Conservation (phyloP, 2,797 vertebrate genomes). For the Strix occidentalis region DNA sequence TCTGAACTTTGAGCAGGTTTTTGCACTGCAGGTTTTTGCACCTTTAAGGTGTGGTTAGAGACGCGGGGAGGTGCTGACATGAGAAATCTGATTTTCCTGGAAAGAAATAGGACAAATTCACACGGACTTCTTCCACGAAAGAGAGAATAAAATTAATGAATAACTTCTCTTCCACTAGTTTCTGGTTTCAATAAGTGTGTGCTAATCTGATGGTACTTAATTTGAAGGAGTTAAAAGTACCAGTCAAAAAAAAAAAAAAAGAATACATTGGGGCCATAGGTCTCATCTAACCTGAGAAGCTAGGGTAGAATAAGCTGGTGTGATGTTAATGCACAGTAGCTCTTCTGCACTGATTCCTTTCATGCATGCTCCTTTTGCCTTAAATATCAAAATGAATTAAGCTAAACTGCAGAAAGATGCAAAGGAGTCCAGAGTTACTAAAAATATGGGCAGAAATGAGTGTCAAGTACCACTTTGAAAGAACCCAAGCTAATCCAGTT, state of each 20-base stretch:
- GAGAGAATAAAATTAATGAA: background rate
- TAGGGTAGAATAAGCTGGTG: background rate
- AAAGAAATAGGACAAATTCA: background rate
- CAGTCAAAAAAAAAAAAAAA: background rate
- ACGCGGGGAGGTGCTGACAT: background rate
- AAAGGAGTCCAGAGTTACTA: background rate
- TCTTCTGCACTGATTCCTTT: background rate
- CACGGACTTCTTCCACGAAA: background rate
- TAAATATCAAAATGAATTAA: background rate
- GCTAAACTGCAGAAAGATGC: background rate
- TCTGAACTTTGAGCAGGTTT: background rate
- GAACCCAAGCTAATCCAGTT: background rate
- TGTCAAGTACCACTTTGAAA: background rate
- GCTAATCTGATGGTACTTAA: background rate
- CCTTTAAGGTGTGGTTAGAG: background rate
- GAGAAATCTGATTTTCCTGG: background rate
- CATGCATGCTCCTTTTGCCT: background rate
- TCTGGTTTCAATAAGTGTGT: background rate
- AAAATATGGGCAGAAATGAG: background rate
- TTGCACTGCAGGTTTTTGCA: background rate
- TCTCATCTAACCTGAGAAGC: background rate
- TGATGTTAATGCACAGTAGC: background rate
- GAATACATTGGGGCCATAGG: accelerated
- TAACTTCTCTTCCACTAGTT: background rate
- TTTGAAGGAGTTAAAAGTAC: background rate